phyloP scores from a whole-genome alignment of 2,888 invertebrate species.

The Dicycla oo region DNA sequence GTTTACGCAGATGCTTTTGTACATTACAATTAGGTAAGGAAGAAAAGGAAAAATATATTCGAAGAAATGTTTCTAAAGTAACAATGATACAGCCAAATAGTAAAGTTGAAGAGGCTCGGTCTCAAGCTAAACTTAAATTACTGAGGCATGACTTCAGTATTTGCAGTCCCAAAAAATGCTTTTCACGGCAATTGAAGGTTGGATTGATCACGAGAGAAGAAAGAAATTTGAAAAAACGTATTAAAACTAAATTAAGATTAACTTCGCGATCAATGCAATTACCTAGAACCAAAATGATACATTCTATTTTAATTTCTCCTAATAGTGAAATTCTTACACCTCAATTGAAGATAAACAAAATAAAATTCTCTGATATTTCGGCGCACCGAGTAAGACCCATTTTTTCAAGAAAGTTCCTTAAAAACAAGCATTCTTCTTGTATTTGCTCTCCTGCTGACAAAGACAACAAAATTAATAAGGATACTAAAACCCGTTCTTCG shows the following conservation, averaged over 20 bases:
- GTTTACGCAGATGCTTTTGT: constrained; percentile 72
- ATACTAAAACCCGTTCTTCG: not conserved
- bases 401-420: constrained; percentile 1
- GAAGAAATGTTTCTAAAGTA: constrained; percentile 40
- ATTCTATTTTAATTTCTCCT: constrained; percentile 58
- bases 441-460: constrained; percentile 1
- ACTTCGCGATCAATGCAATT: constrained; percentile 27
- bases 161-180: constrained; percentile 1
- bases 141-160: not conserved
- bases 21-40: constrained; percentile 68
- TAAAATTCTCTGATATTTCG: constrained; percentile 1
- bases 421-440: not conserved
- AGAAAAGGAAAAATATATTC: constrained; percentile 39
- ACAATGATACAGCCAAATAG: constrained; percentile 27
- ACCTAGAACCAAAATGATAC: constrained; percentile 64
- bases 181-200: not conserved
- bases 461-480: constrained; percentile 1
- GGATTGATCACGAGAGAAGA: constrained; percentile 13
- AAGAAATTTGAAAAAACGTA: constrained; percentile 11
- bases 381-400: not conserved
- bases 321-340: constrained; percentile 42
- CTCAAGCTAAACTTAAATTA: constrained; percentile 5
- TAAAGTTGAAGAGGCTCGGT: not conserved
- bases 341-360: constrained; percentile 12
- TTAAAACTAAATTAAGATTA: constrained; percentile 16